These are phyloP conservation scores for Cyclargus thomasi DNA, from an alignment of 1,140 invertebrate genomes.

Conservation along the genomic window DNA sequence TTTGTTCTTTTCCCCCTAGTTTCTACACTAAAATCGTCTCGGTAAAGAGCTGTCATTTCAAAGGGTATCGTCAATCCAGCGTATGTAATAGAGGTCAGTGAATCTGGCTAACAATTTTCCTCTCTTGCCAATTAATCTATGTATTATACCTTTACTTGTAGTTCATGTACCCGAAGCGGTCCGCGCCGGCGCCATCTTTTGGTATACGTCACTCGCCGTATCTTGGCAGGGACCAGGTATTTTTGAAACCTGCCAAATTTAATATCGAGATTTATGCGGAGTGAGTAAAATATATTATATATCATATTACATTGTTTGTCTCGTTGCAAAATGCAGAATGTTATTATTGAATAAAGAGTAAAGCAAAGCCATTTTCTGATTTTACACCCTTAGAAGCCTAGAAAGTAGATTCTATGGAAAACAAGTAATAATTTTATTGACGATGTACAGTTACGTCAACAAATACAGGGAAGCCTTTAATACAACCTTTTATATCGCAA, in stretches of 20 bases:
- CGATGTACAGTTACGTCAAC: background rate
- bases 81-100: no score
- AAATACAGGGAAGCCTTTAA: background rate
- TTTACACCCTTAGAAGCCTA: background rate
- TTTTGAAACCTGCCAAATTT: conserved; percentile 41
- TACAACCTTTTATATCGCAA: background rate
- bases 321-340: no score
- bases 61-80: no score
- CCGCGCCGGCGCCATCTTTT: conserved; percentile 79
- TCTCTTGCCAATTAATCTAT: no score
- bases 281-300: background rate
- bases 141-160: conserved; percentile 28
- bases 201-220: conserved; percentile 84
- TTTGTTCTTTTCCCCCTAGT: no score
- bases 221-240: conserved; percentile 53
- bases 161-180: conserved; percentile 50
- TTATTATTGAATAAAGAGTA: no score
- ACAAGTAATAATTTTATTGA: background rate
- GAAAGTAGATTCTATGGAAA: background rate
- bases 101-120: no score
- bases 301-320: no score
- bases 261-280: conserved; percentile 27
- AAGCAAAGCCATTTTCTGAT: background rate
- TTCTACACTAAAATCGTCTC: no score
- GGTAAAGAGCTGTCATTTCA: no score